These are phyloP conservation scores for Heliornis fulica DNA, from an alignment of 2,113 vertebrate genomes.

Conservation along the genomic window DNA sequence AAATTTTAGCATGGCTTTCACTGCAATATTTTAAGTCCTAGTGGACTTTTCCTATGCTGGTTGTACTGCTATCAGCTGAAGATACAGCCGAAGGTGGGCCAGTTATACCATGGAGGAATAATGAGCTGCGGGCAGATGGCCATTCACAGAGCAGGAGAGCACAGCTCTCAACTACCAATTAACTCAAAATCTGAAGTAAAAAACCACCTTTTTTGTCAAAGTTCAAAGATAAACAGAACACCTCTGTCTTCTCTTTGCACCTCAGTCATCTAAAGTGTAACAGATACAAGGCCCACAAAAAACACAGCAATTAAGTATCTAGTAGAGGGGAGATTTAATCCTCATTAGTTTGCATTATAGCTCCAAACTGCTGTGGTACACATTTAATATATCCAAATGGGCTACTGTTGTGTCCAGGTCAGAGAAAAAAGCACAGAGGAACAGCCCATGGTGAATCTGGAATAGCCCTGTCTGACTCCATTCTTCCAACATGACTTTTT, in stretches of 20 bases:
- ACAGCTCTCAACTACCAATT: background rate
- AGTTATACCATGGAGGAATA: background rate
- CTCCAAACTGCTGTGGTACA: background rate
- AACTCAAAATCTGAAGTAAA: background rate
- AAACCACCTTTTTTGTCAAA: background rate
- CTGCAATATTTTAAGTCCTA: background rate
- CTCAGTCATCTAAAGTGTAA: background rate
- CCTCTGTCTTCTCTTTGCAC: background rate
- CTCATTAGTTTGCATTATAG: background rate
- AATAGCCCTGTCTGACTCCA: background rate
- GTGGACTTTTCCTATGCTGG: background rate
- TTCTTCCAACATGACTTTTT: background rate
- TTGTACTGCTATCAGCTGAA: fast-evolving
- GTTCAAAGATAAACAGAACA: background rate
- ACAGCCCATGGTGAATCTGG: background rate
- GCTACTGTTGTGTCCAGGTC: background rate
- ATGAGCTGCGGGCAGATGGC: background rate
- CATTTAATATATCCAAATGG: background rate
- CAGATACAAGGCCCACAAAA: background rate
- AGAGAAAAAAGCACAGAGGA: background rate
- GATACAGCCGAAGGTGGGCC: background rate
- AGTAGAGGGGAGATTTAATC: background rate
- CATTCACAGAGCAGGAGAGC: background rate
- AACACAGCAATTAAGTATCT: background rate
- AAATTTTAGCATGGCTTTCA: background rate